Conservation (phyloP, 2,113 vertebrate species). For the Cyprinodon brontotheroides region DNA sequence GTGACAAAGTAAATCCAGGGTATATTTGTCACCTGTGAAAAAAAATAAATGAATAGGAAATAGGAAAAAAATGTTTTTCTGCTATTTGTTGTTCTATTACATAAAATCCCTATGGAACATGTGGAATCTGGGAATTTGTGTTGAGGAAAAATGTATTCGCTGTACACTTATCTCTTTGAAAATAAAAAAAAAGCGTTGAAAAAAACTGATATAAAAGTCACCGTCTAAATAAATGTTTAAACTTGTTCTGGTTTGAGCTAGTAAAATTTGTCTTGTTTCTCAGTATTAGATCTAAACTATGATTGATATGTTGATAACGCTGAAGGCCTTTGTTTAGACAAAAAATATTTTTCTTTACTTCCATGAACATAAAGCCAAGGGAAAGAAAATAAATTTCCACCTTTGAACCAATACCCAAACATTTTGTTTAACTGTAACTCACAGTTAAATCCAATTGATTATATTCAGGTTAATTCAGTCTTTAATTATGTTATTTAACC, state of each 20-base stretch:
- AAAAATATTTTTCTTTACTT: background rate
- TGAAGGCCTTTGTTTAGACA: background rate
- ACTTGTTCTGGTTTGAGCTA: background rate
- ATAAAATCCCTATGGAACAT: background rate
- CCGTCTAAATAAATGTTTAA: background rate
- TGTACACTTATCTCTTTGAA: background rate
- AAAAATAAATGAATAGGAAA: too few relatives aligned
- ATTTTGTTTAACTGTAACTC: constrained; percentile 39
- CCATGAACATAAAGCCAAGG: background rate
- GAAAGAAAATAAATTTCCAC: constrained; percentile 3
- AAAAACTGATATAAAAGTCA: background rate
- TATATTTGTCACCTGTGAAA: too few relatives aligned
- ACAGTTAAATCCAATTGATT: constrained; percentile 58
- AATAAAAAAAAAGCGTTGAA: background rate
- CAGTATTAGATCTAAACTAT: background rate
- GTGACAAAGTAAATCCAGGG: too few relatives aligned
- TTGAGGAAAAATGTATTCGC: background rate
- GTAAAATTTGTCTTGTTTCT: background rate
- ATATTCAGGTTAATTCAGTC: constrained; percentile 61
- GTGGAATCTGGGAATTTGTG: background rate
- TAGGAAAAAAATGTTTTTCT: too few relatives aligned
- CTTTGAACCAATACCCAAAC: constrained; percentile 22
- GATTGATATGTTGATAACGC: background rate
- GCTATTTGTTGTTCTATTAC: background rate
- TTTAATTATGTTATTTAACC: constrained; percentile 49